These are phyloP conservation scores for Sialia sialis DNA, from an alignment of 2,113 vertebrate species.

Conservation along the genomic window DNA sequence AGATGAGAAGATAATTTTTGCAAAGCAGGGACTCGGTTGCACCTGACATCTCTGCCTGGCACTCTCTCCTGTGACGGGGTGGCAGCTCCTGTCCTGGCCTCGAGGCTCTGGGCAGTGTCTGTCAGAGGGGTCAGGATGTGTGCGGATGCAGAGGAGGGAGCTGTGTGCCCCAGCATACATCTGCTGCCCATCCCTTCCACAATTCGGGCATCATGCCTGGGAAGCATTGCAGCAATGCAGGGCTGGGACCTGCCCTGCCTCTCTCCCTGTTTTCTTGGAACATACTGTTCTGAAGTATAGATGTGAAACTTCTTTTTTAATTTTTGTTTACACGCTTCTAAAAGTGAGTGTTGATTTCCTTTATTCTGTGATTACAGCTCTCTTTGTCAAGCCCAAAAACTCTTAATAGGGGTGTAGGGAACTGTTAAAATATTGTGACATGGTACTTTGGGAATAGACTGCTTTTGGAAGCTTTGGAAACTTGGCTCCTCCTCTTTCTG, in stretches of 20 bases:
- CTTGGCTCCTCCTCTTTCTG: neutral
- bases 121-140: neutral
- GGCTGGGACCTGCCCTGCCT: neutral
- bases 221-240: neutral
- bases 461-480: neutral
- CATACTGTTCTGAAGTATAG: neutral
- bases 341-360: neutral
- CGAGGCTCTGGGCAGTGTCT: neutral
- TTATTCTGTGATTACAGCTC: neutral
- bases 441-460: neutral
- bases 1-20: constrained; percentile 60
- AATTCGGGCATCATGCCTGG: accelerated
- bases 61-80: constrained; percentile 53
- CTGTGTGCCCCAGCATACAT: neutral
- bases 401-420: neutral
- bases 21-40: constrained; percentile 52
- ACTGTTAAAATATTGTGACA: constrained; percentile 26
- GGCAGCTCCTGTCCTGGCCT: constrained; percentile 56
- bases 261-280: neutral
- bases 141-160: neutral
- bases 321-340: accelerated
- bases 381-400: neutral
- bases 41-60: constrained; percentile 60
- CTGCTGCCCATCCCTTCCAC: too few species aligned
- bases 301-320: neutral